Evolutionary conservation across 2,113 vertebrate genomes (phyloP).

Genomic region (Urocolius indicus): DNA sequence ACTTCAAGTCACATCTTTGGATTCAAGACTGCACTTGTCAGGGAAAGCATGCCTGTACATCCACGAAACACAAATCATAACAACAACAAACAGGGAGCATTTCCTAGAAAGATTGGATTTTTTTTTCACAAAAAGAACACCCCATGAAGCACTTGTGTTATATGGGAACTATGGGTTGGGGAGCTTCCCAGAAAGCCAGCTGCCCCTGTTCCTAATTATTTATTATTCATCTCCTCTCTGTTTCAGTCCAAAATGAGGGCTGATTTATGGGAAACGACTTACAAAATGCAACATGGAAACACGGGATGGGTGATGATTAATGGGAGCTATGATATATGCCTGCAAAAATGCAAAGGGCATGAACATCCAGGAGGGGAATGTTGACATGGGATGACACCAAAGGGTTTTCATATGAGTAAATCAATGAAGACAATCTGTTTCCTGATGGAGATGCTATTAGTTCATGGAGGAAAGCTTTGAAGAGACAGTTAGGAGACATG

Average conservation of each 20-base stretch:
- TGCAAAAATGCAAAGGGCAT: slow-evolving; percentile 47
- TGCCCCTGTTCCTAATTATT: slow-evolving; percentile 70
- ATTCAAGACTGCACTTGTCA: slow-evolving; percentile 43
- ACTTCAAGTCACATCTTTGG: slow-evolving; percentile 34
- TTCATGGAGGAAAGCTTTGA: neutral
- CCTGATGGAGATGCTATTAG: neutral
- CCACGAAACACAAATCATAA: neutral
- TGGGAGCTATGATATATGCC: slow-evolving; percentile 13
- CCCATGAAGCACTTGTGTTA: slow-evolving; percentile 39
- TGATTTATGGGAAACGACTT: slow-evolving; percentile 58
- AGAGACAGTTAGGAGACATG: neutral
- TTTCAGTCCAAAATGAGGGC: slow-evolving; percentile 55
- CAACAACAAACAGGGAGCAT: neutral
- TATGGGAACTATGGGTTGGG: slow-evolving; percentile 63
- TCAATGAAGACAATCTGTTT: neutral
- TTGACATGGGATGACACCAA: neutral
- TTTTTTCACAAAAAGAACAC: slow-evolving; percentile 55
- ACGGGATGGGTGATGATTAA: slow-evolving; percentile 40
- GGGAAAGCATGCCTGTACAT: neutral
- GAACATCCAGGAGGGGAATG: neutral
- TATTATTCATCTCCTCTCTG: slow-evolving; percentile 59
- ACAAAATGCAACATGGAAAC: slow-evolving; percentile 55
- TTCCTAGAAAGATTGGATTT: slow-evolving; percentile 50
- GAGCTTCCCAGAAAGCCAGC: slow-evolving; percentile 66
- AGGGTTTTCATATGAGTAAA: neutral